Conservation (phyloP, 2,888 invertebrate genomes). For the Noctuana brunneofusca region DNA sequence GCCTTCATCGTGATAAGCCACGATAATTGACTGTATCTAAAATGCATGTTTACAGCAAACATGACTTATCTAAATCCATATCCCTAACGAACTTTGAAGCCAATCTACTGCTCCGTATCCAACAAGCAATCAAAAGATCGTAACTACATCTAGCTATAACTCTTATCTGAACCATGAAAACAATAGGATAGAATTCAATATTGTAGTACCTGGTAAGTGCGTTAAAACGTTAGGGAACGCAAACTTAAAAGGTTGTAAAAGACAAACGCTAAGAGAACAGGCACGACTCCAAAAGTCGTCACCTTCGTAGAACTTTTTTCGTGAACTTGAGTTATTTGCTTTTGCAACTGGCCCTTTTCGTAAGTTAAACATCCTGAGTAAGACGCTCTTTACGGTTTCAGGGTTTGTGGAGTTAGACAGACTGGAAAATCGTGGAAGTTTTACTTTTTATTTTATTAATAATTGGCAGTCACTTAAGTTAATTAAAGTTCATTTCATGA, state of each 20-base stretch:
- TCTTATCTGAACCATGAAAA: neutral
- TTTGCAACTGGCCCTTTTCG: slow-evolving; percentile 44
- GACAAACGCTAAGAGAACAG: slow-evolving; percentile 35
- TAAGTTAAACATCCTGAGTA: slow-evolving; percentile 45
- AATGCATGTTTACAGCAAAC: slow-evolving; percentile 4
- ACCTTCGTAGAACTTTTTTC: slow-evolving; percentile 49
- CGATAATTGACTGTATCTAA: neutral
- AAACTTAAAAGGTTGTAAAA: slow-evolving; percentile 31
- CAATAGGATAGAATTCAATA: slow-evolving; percentile 16
- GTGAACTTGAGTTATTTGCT: slow-evolving; percentile 54
- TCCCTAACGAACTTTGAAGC: slow-evolving; percentile 10
- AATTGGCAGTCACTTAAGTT: too few species aligned
- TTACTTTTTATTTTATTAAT: neutral
- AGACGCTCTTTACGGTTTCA: slow-evolving; percentile 48
- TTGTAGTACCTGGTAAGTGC: neutral
- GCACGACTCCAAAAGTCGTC: slow-evolving; percentile 48
- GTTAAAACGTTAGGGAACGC: neutral
- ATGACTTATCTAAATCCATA: slow-evolving; percentile 6
- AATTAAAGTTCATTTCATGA: too few species aligned
- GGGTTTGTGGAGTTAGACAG: neutral
- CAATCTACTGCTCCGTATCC: neutral
- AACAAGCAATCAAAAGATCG: neutral
- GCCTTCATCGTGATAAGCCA: too few species aligned
- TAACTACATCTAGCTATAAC: neutral
- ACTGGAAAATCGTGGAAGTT: neutral